Evolutionary conservation across 2,113 vertebrate species (phyloP), one percentile per base, ranked within the genome.

Genomic region (Syngnathus floridae): DNA sequence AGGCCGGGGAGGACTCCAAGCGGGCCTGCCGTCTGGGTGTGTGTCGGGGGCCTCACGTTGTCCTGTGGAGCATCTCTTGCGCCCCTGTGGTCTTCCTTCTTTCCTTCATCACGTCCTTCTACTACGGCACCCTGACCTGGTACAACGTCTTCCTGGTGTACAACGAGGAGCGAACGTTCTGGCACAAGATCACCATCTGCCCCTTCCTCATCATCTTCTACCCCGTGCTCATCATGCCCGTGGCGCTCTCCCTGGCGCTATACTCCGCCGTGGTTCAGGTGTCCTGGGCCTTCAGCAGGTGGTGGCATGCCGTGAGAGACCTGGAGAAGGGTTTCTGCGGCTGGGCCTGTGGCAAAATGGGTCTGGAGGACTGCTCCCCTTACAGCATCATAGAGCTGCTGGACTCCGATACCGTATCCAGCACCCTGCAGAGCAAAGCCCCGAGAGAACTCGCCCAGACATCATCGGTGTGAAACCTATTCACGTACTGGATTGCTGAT

Each of bases 301-400:
- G 97, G 97, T 99, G 97, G 96, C 91, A 73, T 36, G 90, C 89
- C 0, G 96, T 95, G 64, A 89, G 91, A 57, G 97, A 99, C 81
- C 91, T 98, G 92, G 96, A 99, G 90, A 99, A 99, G 77, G 96
- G 97, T 21, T 98, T 98, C 84, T 99, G 94, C 51, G 97, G 97
- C 62, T 99, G 97, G 97, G 92, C 95, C 36, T 98, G 96, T 70
- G 95, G 95, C 79, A 96, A 95, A 79, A 86, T 99, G 66, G 95
- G 95, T 16, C 89, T 98, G 67, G 97, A 99, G 83, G 96, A 98
- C 80, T 98, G 97, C 66, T 97, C 96, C 5, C 97, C 96, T 0
- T 99, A 99, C 56, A 99, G 96, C 78, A 93, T 98, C 17, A 95
- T 99, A 0, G 97, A 99, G 87, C 85, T 98, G 56, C 91, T 99